These are phyloP conservation scores for Sinosuthora webbiana DNA, from an alignment of 2,113 vertebrate genomes.

Conservation along the genomic window DNA sequence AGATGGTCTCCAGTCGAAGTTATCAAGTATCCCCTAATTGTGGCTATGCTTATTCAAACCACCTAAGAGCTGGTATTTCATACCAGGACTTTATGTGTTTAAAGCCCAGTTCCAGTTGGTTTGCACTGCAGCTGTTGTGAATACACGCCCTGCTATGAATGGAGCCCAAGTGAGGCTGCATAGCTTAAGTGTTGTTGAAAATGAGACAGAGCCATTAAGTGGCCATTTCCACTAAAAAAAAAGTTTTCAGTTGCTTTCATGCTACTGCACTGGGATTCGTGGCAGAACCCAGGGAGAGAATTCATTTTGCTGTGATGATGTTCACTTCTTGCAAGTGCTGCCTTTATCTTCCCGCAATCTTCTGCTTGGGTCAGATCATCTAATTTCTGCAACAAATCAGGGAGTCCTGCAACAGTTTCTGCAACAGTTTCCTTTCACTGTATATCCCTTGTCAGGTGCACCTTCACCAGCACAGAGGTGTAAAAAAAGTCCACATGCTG, in stretches of 20 bases:
- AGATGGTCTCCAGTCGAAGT: not conserved
- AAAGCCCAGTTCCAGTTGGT: slow-evolving; percentile 39
- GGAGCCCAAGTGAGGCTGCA: slow-evolving; percentile 25
- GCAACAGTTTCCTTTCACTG: not conserved
- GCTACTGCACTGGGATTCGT: not conserved
- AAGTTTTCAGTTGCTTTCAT: slow-evolving; percentile 8
- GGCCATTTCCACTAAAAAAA: slow-evolving; percentile 38
- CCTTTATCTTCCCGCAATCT: not conserved
- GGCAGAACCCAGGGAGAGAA: not conserved
- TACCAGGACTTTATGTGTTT: slow-evolving; percentile 13
- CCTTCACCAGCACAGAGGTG: not conserved
- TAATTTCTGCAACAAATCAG: not conserved
- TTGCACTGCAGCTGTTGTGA: slow-evolving; percentile 48
- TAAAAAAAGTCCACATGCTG: not conserved
- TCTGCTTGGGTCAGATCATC: not conserved
- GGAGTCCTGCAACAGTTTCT: not conserved
- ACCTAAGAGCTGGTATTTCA: slow-evolving; percentile 24
- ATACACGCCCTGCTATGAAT: not conserved
- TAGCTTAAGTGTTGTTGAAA: slow-evolving; percentile 4
- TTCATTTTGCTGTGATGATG: not conserved
- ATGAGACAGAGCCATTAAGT: not conserved
- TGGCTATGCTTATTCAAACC: not conserved
- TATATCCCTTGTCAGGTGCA: not conserved
- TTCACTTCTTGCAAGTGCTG: not conserved
- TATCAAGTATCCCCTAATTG: not conserved